Evolutionary conservation across 2,888 invertebrate species (phyloP), one percentile per base, ranked within the genome.

Genomic region (Galerucella pusilla): DNA sequence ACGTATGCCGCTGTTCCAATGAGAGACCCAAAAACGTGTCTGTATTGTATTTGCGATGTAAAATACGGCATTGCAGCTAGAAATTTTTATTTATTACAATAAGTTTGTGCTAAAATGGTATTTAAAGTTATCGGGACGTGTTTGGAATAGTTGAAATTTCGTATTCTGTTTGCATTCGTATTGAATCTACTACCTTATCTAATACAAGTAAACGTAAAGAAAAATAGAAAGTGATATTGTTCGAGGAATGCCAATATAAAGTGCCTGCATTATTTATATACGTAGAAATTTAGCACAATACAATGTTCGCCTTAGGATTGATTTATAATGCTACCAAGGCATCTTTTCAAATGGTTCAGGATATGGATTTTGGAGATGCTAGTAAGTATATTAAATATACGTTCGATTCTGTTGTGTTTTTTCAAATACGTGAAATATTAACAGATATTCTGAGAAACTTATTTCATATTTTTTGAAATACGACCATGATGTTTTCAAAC

Each of bases 281-380:
- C 28, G 12, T 35, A 35, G 64, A 70, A 65, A 64, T 57, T 28
- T 63, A 75, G 57, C 20, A 78, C 73, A 49, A 6, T 57, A 57
- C 45, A 68, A 86, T 86, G 86, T 84, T 85, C 78, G 85, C 84
- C 65, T 79, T 85, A 49, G 81, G 83, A 71, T 83, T 85, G 75
- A 75, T 86, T 52, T 81, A 85, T 73, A 86, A 86, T 78, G 84
- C 84, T 42, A 86, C 86, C 6, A 82, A 81, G 71, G 80, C 82
- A 76, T 84, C 85, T 7, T 80, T 85, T 77, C 81, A 85, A 68
- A 80, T 85, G 79, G 83, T 85, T 42, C 84, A 84, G 77, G 86
- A 85, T 67, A 77, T 86, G 80, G 85, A 86, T 76, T 80, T 85
- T 65, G 80, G 80, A 14, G 80, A 80, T 52, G 80, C 85, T 64